Evolutionary conservation across 1,140 invertebrate genomes (phyloP).

Genomic region (Drosophila ohnishii): DNA sequence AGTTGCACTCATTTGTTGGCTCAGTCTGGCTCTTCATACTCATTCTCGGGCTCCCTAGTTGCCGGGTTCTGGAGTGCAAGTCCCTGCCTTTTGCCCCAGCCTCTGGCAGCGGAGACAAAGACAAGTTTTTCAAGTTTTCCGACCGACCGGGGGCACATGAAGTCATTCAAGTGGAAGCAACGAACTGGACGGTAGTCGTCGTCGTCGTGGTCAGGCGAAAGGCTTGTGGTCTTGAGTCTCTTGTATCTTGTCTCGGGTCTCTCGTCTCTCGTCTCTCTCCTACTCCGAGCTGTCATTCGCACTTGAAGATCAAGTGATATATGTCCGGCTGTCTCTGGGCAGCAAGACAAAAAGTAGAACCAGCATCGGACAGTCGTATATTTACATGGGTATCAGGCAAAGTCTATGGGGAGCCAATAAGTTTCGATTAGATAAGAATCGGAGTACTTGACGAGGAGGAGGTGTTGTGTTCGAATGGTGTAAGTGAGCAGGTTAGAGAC

Average conservation of each 20-base stretch:
- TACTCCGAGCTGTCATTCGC: constrained; percentile 65
- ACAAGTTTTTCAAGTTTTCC: constrained; percentile 80
- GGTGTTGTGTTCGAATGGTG: constrained; percentile 24
- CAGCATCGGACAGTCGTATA: constrained; percentile 32
- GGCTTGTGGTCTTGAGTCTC: constrained; percentile 46
- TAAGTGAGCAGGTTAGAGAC: constrained; percentile 31
- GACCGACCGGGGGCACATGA: constrained; percentile 70
- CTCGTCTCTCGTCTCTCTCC: constrained; percentile 14
- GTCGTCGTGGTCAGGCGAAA: constrained; percentile 57
- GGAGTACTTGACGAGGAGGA: constrained; percentile 31
- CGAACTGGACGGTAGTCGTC: constrained; percentile 51
- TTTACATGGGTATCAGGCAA: constrained; percentile 48
- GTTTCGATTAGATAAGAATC: constrained; percentile 54
- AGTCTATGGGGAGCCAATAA: constrained; percentile 51
- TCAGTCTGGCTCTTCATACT: constrained; percentile 52
- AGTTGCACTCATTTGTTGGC: constrained; percentile 79
- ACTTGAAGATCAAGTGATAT: constrained; percentile 70
- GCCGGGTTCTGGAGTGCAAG: constrained; percentile 48
- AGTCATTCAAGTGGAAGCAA: constrained; percentile 77
- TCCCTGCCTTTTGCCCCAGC: constrained; percentile 41
- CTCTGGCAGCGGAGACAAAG: constrained; percentile 62
- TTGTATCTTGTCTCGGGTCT: constrained; percentile 18
- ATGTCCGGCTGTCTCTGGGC: constrained; percentile 23
- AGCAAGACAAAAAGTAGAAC: constrained; percentile 31
- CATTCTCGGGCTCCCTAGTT: constrained; percentile 28